Percentiles rank a stretch among this genome's conserved stretches.
These are phyloP conservation scores for Drosophila lacertosa DNA, from an alignment of 1,140 invertebrate species.

Conservation along the genomic window DNA sequence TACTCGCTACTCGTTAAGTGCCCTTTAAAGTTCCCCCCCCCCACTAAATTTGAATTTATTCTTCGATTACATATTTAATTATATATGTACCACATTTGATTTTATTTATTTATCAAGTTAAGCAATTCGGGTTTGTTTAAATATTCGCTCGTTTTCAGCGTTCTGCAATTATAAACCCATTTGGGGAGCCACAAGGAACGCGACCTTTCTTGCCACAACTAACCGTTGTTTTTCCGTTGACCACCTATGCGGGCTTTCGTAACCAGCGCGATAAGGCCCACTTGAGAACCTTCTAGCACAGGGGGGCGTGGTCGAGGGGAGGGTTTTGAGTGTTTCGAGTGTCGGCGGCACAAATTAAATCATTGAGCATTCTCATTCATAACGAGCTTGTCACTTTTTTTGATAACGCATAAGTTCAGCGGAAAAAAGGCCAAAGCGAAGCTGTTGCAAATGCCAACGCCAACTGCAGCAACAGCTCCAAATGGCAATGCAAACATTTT, in stretches of 20 bases:
- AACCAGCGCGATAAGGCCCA: conserved; percentile 27
- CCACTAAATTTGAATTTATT: too few relatives aligned
- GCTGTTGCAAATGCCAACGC: conserved; percentile 22
- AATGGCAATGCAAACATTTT: conserved; percentile 61
- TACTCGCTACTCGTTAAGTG: too few relatives aligned
- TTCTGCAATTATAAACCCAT: conserved; percentile 10
- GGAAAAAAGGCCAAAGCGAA: conserved; percentile 10
- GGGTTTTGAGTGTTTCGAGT: background rate
- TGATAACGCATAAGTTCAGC: background rate
- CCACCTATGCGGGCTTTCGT: background rate
- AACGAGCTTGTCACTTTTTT: conserved; percentile 1
- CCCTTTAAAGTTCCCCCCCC: too few relatives aligned
- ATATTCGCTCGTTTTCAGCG: background rate
- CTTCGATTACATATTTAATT: too few relatives aligned
- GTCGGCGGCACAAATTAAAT: conserved; percentile 22
- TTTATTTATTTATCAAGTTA: too few relatives aligned
- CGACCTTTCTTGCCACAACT: background rate
- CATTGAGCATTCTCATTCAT: conserved; percentile 30
- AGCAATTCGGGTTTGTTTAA: too few relatives aligned
- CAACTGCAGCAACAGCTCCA: conserved; percentile 1
- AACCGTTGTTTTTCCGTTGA: background rate
- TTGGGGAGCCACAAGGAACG: background rate
- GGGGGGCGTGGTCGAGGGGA: background rate
- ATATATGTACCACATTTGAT: too few relatives aligned
- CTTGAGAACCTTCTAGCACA: conserved; percentile 10